Evolutionary conservation across 1,140 invertebrate species (phyloP), one percentile per base, ranked within the genome.

Genomic region (Bombus ignitus): DNA sequence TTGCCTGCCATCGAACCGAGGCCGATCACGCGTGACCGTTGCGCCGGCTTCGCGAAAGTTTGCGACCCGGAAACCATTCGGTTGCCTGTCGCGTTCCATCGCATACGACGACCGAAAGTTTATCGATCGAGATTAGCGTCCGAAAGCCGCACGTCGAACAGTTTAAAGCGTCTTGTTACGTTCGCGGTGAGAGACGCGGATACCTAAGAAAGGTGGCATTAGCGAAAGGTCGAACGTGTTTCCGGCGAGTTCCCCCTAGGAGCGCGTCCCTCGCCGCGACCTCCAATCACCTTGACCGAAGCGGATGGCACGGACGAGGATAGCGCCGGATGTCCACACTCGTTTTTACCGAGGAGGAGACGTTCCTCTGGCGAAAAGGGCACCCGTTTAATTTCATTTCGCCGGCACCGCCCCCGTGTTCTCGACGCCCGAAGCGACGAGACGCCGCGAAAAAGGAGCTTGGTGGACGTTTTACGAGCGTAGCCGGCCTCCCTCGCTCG

Each of bases 311-410:
- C 65, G 47, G 39, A 80, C 83, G 71, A 65, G 83, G 87, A 86
- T 81, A 90, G 75, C 57, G 72, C 71, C 87, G 87, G 87, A 90
- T 90, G 89, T 91, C 89, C 89, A 91, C 90, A 66, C 89, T 85
- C 90, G 89, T 90, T 91, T 91, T 91, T 91, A 87, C 82, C 85
- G 75, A 32, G 66, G 22, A 82, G 77, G 80, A 76, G 87, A 90
- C 81, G 83, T 39, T 83, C 78, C 81, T 53, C 57, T 57, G 87
- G 65, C 70, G 87, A 87, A 91, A 89, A 85, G 87, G 76, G 85
- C 79, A 87, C 39, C 89, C 85, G 89, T 91, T 91, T 91, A 91
- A 91, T 91, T 91, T 91, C 90, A 91, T 91, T 91, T 89, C 66
- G 72, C 75, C 59, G 87, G 89, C 81, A 86, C 88, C 88, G 83